Evolutionary conservation across 2,888 invertebrate species (phyloP).

Genomic region (Drosophila pseudotakahashii): DNA sequence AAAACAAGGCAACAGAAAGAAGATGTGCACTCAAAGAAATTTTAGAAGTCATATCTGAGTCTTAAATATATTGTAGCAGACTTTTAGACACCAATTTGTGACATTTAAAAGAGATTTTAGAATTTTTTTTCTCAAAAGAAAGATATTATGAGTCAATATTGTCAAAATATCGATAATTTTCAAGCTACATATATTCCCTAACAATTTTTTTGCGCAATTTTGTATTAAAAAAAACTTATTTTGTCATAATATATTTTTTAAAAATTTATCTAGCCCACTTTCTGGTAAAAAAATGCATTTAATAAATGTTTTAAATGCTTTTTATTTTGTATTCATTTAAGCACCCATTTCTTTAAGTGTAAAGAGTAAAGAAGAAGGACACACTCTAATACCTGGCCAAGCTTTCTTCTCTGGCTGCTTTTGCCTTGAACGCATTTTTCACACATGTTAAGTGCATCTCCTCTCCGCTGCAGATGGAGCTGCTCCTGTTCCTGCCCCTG

Average conservation of each 20-base stretch:
- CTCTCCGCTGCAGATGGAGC: neutral
- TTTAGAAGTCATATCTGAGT: neutral
- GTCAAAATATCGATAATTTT: too few relatives aligned
- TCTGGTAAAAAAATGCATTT: too few relatives aligned
- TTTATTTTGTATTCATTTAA: too few relatives aligned
- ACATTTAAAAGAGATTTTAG: neutral
- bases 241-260: too few relatives aligned
- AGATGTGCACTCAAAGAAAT: constrained; percentile 20
- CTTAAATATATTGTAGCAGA: neutral
- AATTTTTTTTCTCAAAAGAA: too few relatives aligned
- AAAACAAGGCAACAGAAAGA: constrained; percentile 24
- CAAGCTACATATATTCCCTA: too few relatives aligned
- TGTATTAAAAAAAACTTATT: too few relatives aligned
- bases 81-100: too few relatives aligned
- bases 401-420: constrained; percentile 39
- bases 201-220: too few relatives aligned
- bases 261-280: too few relatives aligned
- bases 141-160: too few relatives aligned
- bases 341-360: constrained; percentile 9
- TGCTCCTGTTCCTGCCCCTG: neutral
- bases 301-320: neutral
- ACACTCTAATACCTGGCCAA: constrained; percentile 41
- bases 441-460: constrained; percentile 44
- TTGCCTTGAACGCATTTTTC: constrained; percentile 64
- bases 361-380: constrained; percentile 23